Base-by-base conservation (phyloP, 2,797 vertebrate species). In the Anguilla marmorata region DNA sequence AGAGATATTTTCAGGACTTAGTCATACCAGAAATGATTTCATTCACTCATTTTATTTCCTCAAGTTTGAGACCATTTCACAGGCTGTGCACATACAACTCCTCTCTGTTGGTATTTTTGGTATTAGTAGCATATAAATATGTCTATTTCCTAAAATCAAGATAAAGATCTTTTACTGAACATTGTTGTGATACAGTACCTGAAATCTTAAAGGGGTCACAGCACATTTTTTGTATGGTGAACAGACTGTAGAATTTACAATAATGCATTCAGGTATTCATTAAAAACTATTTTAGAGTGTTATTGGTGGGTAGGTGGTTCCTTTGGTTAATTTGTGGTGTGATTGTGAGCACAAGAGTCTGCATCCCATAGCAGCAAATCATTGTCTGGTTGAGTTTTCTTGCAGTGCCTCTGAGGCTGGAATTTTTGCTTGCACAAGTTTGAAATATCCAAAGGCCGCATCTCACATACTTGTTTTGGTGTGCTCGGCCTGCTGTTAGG, bases 391-490 rank as follows among this genome's bases (percentile, higher is more conserved):
- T 60, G 56, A 33, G 19, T 27, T 48, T 50, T n/a, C 33, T 89
- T n/a, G 87, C 54, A 89, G 9, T 79, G 52, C 87, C 21, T 24
- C 52, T 24, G 88, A 89, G 88, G 89, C 88, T 82, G 8, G 6
- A 24, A 14, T 66, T 89, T 80, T 86, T 74, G 86, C 92, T 90
- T 88, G 72, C 87, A 82, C 89, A 91, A 90, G 82, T 86, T 52
- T 80, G 66, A 83, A 90, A 90, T 60, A 88, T 48, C 88, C 80
- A 83, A 76, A 88, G 88, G 90, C 91, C 82, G 90, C 27, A 85
- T 93, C 85, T 86, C 91, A 90, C 87, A 45, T 7, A 30, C 69
- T 54, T 90, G 92, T 45, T 45, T 45, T 89, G 12, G 12, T 79
- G 74, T 79, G 33, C 74, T 79, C 37, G 41, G 30, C 74, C 1